phyloP scores from a whole-genome alignment of 2,888 invertebrate genomes.

The Hypena proboscidalis region DNA sequence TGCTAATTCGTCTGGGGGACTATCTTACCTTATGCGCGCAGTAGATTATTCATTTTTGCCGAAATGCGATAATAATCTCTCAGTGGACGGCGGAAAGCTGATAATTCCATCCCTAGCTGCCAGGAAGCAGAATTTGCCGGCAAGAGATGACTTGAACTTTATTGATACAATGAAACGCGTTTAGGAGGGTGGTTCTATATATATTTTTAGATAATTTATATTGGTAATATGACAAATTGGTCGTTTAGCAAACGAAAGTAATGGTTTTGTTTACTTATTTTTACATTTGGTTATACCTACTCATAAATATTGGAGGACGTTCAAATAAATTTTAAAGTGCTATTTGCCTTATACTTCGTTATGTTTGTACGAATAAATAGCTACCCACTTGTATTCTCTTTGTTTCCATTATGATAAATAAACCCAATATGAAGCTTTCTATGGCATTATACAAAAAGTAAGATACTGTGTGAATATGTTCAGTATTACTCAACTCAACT shows the following conservation, averaged over 20 bases:
- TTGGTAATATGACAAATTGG: constrained; percentile 34
- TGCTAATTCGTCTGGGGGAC: constrained; percentile 48
- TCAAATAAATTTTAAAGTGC: no score
- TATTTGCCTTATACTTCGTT: no score
- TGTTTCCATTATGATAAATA: no score
- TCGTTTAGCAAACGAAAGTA: constrained; percentile 10
- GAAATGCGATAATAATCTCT: constrained; percentile 36
- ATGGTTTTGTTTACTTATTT: constrained; percentile 2
- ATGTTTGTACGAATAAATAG: no score
- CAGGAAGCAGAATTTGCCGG: constrained; percentile 30
- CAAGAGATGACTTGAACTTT: constrained; percentile 45
- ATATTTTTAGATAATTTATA: constrained; percentile 36
- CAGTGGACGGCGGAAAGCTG: constrained; percentile 29
- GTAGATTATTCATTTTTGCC: constrained; percentile 34
- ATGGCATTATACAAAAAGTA: no score
- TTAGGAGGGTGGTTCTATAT: constrained; percentile 27
- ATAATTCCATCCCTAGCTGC: constrained; percentile 22
- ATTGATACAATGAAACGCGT: constrained; percentile 40
- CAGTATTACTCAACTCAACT: no score
- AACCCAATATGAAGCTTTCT: no score
- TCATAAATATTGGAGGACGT: no score
- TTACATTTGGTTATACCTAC: background rate
- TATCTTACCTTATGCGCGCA: constrained; percentile 43
- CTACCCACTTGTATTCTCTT: no score
- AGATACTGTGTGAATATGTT: no score